Conservation (phyloP, 2,797 vertebrate genomes). For the Sebastes hubbsi region DNA sequence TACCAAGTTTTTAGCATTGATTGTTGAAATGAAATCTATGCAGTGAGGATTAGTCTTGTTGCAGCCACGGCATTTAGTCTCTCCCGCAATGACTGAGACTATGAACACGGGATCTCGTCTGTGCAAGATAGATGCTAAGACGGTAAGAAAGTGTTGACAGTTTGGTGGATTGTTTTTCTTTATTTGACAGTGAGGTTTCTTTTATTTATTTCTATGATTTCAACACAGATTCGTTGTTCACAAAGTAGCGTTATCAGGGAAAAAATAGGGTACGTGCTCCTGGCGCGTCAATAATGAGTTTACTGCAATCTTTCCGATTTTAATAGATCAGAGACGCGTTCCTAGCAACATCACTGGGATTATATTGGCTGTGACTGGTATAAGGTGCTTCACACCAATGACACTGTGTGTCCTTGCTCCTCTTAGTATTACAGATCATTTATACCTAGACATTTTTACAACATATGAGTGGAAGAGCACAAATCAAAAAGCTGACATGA, state of each 20-base stretch:
- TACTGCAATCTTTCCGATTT: not conserved
- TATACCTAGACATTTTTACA: conserved; percentile 38
- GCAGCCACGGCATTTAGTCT: not conserved
- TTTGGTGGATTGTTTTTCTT: no score
- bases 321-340: no score
- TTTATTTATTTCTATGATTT: no score
- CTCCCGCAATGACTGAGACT: not conserved
- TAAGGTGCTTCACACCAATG: conserved; percentile 11
- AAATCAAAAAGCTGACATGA: conserved; percentile 27
- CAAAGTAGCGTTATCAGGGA: no score
- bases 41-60: not conserved
- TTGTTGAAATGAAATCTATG: not conserved
- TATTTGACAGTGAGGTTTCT: no score
- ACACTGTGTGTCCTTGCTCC: conserved; percentile 27
- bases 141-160: no score
- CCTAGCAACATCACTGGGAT: not conserved
- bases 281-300: no score
- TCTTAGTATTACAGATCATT: conserved; percentile 32
- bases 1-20: not conserved
- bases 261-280: no score
- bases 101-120: no score
- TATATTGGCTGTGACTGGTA: not conserved
- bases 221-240: no score
- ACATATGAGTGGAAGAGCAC: conserved; percentile 12
- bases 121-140: no score